Conservation (phyloP, 2,113 vertebrate species). For the Orientallactaga bullata region DNA sequence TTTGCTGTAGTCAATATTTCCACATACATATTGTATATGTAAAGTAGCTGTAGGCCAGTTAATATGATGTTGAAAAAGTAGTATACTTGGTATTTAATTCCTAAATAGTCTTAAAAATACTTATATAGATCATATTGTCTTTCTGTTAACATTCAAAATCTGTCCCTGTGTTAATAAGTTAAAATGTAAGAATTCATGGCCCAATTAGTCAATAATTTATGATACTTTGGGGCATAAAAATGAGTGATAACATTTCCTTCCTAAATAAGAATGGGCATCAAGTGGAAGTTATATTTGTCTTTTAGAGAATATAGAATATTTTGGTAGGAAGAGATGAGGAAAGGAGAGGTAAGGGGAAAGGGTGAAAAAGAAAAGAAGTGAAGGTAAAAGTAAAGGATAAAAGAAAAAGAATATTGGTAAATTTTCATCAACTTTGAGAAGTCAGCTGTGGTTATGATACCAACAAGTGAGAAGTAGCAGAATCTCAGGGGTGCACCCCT, state of each 20-base stretch:
- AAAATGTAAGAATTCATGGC: background rate
- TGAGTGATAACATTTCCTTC: background rate
- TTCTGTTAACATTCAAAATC: slow-evolving; percentile 46
- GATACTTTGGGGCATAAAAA: background rate
- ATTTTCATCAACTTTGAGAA: background rate
- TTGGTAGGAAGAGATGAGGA: background rate
- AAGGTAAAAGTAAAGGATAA: background rate
- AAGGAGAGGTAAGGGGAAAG: background rate
- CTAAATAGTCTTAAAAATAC: background rate
- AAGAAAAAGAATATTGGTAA: too few species aligned
- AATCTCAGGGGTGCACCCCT: too few species aligned
- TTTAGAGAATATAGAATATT: background rate
- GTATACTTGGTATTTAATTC: background rate
- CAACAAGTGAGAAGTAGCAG: background rate
- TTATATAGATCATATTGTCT: background rate
- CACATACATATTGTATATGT: background rate
- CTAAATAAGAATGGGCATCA: background rate
- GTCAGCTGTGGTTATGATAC: fast-evolving
- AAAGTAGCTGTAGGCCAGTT: background rate
- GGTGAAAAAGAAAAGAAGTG: background rate
- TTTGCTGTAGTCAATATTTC: background rate
- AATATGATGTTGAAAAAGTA: slow-evolving; percentile 1
- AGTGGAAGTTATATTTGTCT: background rate
- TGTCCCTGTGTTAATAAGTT: background rate
- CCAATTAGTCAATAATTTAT: background rate